Conservation (phyloP, 1,140 invertebrate genomes). For the Marisa cornuarietis region DNA sequence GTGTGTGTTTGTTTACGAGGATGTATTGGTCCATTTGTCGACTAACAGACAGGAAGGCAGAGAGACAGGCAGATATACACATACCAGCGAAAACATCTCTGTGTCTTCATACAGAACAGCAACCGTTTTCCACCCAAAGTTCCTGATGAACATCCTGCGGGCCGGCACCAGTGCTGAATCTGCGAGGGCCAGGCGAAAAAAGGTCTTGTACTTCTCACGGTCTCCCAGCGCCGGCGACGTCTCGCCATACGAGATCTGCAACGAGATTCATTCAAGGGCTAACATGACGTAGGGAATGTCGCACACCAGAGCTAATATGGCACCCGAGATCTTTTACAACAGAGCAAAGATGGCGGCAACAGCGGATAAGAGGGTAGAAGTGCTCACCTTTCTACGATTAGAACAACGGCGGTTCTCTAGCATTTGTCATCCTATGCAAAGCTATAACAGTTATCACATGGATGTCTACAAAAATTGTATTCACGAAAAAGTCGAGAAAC, state of each 20-base stretch:
- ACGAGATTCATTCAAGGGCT: no score
- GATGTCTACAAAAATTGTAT: no score
- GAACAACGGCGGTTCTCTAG: neutral
- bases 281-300: neutral
- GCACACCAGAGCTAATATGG: no score
- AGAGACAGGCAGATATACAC: no score
- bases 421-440: no score
- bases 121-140: constrained; percentile 87
- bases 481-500: no score
- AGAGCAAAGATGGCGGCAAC: neutral
- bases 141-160: constrained; percentile 81
- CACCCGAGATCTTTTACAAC: neutral
- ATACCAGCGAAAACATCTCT: constrained; percentile 82
- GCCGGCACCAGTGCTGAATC: constrained; percentile 89
- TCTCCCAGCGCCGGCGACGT: constrained; percentile 87
- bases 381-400: no score
- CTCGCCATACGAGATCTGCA: constrained; percentile 84
- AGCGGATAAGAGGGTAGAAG: neutral
- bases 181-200: constrained; percentile 85
- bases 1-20: neutral
- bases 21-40: neutral
- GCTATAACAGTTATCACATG: no score
- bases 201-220: constrained; percentile 84
- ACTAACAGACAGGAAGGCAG: no score
- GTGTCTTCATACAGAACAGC: constrained; percentile 86